Base-by-base conservation (phyloP, 2,797 vertebrate species). In the Smutsia gigantea region DNA sequence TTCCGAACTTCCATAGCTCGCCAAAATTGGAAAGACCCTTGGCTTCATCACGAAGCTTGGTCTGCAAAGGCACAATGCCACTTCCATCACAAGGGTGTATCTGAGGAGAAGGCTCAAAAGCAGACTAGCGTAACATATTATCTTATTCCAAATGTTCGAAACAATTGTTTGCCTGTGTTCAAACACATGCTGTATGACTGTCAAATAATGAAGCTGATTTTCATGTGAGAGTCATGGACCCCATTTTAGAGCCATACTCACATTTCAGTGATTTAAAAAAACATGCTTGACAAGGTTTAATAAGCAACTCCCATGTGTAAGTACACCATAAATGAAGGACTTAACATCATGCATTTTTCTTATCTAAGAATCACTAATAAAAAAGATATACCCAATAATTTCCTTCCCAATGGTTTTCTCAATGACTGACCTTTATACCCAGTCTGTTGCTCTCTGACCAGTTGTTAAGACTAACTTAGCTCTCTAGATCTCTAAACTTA, bases 401-500 rank as follows among this genome's bases (percentile, higher is more conserved):
- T 69, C 49, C 66, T 64, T 75, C 49, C 46, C 6, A n/a, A 63
- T 83, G 10, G 0, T 14, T 55, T 61, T 17, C 49, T 39, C 53
- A 90, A 13, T 49, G 59, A 90, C 25, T 63, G 21, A 71, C 23
- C 34, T 77, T 71, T 83, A 63, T 10, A 88, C 46, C 7, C 46
- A 83, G 34, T 53, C 37, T 34, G 19, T 21, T 96, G 63, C 69
- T 82, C 57, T 72, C 61, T 85, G 53, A 83, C 42, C 63, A 72
- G 17, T 59, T 92, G 69, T 88, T 29, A 57, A 71, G 55, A 63
- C 21, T 71, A 51, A 46, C 13, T 95, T 78, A 90, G n/a, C 61
- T 83, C 90, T 95, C 69, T 66, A 75, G n/a, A 88, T 49, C 78
- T 93, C 84, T 66, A 93, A 46, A 75, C 8, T 71, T 82, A 49